These are phyloP conservation scores for Aphyosemion australe DNA, from an alignment of 2,113 vertebrate species.

Conservation along the genomic window DNA sequence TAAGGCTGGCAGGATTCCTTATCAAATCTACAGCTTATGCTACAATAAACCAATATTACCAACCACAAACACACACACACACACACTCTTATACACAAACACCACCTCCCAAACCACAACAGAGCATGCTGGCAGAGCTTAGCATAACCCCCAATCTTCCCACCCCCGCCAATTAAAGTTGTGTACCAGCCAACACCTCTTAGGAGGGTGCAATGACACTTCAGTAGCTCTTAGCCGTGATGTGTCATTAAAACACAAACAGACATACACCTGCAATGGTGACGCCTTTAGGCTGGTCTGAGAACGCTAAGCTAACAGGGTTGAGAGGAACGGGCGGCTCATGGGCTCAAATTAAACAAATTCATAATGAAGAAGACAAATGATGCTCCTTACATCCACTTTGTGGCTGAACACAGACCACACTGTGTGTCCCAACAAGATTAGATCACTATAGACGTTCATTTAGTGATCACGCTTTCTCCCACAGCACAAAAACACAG, in stretches of 20 bases:
- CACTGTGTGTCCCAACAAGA: conserved; percentile 43
- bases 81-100: neutral
- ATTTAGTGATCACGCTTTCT: conserved; percentile 53
- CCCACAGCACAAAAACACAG: conserved; percentile 18
- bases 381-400: conserved; percentile 21
- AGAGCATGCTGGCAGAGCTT: conserved; percentile 24
- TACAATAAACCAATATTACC: conserved; percentile 1
- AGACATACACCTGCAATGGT: conserved; percentile 45
- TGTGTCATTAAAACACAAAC: conserved; percentile 28
- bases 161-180: conserved; percentile 64
- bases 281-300: conserved; percentile 33
- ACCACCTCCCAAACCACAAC: conserved; percentile 1
- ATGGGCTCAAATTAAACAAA: no score
- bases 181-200: conserved; percentile 36
- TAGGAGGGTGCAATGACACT: conserved; percentile 52
- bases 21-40: conserved; percentile 2
- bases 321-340: no score
- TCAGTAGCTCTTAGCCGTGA: conserved; percentile 43
- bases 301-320: neutral
- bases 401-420: conserved; percentile 33
- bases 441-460: conserved; percentile 41
- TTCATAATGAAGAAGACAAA: no score
- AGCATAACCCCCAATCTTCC: conserved; percentile 26
- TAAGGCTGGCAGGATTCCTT: neutral
- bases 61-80: neutral